Conservation (phyloP, 2,888 invertebrate genomes). For the Trichacis sp. region DNA sequence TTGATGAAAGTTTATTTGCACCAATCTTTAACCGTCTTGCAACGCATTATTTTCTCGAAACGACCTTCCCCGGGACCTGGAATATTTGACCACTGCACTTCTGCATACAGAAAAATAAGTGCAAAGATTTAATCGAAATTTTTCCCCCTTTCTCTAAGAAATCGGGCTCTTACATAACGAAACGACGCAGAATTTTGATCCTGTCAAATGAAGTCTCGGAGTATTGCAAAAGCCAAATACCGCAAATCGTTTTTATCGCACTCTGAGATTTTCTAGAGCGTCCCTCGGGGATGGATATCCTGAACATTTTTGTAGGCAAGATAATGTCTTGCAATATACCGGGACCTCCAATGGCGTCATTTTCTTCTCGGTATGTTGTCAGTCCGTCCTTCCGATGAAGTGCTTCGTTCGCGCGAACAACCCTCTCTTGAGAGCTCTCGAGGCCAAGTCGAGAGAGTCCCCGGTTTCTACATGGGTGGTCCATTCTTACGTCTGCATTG, state of each 20-base stretch:
- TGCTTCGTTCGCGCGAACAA: slow-evolving; percentile 62
- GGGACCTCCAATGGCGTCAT: slow-evolving; percentile 44
- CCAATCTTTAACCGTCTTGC: slow-evolving; percentile 57
- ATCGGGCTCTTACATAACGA: neutral
- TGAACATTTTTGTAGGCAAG: slow-evolving; percentile 21
- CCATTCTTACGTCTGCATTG: slow-evolving; percentile 65
- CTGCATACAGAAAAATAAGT: slow-evolving; percentile 43
- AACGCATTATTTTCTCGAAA: slow-evolving; percentile 64
- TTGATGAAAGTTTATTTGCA: slow-evolving; percentile 60
- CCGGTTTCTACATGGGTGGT: slow-evolving; percentile 65
- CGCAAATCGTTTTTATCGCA: neutral
- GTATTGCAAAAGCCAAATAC: no score
- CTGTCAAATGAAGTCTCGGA: neutral
- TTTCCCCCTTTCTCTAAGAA: neutral
- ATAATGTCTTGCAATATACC: slow-evolving; percentile 22
- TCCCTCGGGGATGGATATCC: slow-evolving; percentile 26
- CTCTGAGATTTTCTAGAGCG: no score
- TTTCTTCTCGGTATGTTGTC: slow-evolving; percentile 55
- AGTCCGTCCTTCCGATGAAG: slow-evolving; percentile 60
- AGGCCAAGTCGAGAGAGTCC: slow-evolving; percentile 58
- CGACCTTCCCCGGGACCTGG: slow-evolving; percentile 59
- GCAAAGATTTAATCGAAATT: slow-evolving; percentile 14
- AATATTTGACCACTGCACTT: slow-evolving; percentile 59
- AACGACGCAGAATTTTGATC: neutral
- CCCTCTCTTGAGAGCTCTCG: slow-evolving; percentile 63